Conservation (phyloP, 1,140 invertebrate genomes). For the Leptinotarsa undecemlineata region DNA sequence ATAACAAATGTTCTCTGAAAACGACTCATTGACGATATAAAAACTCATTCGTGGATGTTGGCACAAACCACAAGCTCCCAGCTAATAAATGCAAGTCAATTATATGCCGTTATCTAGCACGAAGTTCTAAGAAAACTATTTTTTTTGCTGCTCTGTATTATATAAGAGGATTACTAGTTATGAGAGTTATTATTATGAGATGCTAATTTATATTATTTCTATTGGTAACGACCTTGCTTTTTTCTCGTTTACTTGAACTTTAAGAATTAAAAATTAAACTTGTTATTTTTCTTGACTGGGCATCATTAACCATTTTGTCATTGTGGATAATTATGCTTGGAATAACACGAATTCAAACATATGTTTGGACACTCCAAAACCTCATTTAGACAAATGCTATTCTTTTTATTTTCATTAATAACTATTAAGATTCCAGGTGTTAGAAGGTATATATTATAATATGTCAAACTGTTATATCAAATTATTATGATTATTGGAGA, state of each 20-base stretch:
- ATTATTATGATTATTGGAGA: too few relatives aligned
- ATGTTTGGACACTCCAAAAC: too few relatives aligned
- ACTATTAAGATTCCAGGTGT: too few relatives aligned
- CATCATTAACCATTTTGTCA: not conserved
- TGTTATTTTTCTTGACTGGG: conserved; percentile 32
- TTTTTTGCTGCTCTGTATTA: not conserved
- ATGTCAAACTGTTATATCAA: too few relatives aligned
- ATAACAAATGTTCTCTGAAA: too few relatives aligned
- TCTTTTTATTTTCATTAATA: too few relatives aligned
- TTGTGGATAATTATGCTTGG: too few relatives aligned
- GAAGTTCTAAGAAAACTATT: not conserved
- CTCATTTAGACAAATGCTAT: too few relatives aligned
- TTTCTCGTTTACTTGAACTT: conserved; percentile 33
- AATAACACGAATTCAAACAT: too few relatives aligned
- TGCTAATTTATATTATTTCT: conserved; percentile 36
- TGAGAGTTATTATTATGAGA: conserved; percentile 22
- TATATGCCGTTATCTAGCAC: not conserved
- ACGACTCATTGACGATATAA: too few relatives aligned
- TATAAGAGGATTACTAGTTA: not conserved
- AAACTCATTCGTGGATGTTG: too few relatives aligned
- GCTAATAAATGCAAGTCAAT: not conserved
- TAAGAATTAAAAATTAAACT: conserved; percentile 32
- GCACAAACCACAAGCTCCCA: not conserved
- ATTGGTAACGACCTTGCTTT: conserved; percentile 31
- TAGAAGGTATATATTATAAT: too few relatives aligned